These are phyloP conservation scores for Dichetophora obliterata DNA, from an alignment of 2,888 invertebrate genomes.

Conservation along the genomic window DNA sequence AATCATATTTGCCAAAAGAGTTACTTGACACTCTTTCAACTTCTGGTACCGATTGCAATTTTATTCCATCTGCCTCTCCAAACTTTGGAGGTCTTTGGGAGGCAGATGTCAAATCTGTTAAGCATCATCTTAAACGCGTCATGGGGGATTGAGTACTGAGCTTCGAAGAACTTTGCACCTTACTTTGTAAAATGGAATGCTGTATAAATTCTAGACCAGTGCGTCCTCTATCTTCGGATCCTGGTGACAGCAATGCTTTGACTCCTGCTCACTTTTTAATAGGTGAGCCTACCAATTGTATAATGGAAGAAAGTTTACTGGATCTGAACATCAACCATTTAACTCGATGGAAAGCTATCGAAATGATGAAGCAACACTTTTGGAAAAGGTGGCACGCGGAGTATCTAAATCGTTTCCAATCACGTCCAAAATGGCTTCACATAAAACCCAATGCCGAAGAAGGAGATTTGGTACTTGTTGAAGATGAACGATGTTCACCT, in stretches of 20 bases:
- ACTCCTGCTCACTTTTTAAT: too few relatives aligned
- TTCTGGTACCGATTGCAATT: conserved; percentile 35
- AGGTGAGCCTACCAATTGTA: too few relatives aligned
- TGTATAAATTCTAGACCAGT: conserved; percentile 41
- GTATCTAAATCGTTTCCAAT: conserved; percentile 39
- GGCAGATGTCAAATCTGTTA: conserved; percentile 43
- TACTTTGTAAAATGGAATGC: conserved; percentile 38
- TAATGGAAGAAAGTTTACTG: too few relatives aligned
- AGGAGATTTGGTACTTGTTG: conserved; percentile 38
- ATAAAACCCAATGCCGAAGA: conserved; percentile 32
- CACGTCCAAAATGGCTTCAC: conserved; percentile 42
- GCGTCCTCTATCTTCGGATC: conserved; percentile 35
- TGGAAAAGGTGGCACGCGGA: conserved; percentile 43
- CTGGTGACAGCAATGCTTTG: conserved; percentile 32
- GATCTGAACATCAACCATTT: too few relatives aligned
- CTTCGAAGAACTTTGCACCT: too few relatives aligned
- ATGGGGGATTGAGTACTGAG: conserved; percentile 21
- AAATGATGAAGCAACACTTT: conserved; percentile 41
- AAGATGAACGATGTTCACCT: conserved; percentile 35
- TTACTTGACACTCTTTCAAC: not conserved
- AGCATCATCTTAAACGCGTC: conserved; percentile 41
- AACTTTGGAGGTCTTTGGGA: too few relatives aligned
- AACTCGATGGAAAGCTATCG: conserved; percentile 35
- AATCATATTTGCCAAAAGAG: conserved; percentile 21
- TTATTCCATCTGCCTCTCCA: conserved; percentile 41